phyloP scores from a whole-genome alignment of 2,113 vertebrate genomes.

The Ictalurus furcatus region DNA sequence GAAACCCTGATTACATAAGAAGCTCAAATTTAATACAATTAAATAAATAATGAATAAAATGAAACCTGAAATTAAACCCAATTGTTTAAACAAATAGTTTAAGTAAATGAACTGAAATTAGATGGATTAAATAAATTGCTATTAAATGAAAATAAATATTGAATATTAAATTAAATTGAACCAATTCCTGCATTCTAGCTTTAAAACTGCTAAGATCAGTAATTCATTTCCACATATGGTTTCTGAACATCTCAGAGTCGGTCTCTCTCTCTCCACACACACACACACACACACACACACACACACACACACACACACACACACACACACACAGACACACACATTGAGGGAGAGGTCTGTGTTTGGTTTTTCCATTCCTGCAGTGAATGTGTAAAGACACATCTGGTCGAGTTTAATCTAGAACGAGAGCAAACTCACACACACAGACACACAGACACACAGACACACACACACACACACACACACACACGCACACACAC shows the following conservation, averaged over 20 bases:
- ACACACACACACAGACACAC: constrained; percentile 5
- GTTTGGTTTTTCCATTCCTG: background rate
- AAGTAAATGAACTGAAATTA: background rate
- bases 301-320: background rate
- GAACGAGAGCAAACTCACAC: background rate
- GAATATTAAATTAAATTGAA: background rate
- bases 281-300: background rate
- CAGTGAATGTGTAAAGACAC: background rate
- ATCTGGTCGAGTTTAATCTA: background rate
- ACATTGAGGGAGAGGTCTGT: background rate
- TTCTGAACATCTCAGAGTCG: background rate
- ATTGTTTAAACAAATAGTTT: background rate
- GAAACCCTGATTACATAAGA: background rate
- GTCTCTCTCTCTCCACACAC: background rate
- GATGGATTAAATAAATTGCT: background rate
- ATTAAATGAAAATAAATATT: background rate
- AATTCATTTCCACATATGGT: background rate
- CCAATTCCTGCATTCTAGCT: background rate
- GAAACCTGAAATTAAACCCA: background rate
- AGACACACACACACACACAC: background rate
- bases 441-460: background rate
- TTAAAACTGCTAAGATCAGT: background rate
- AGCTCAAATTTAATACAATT: background rate
- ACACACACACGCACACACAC: background rate
- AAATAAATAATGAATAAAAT: background rate